phyloP scores from a whole-genome alignment of 2,797 vertebrate genomes.

The Cercopithecus mitis region DNA sequence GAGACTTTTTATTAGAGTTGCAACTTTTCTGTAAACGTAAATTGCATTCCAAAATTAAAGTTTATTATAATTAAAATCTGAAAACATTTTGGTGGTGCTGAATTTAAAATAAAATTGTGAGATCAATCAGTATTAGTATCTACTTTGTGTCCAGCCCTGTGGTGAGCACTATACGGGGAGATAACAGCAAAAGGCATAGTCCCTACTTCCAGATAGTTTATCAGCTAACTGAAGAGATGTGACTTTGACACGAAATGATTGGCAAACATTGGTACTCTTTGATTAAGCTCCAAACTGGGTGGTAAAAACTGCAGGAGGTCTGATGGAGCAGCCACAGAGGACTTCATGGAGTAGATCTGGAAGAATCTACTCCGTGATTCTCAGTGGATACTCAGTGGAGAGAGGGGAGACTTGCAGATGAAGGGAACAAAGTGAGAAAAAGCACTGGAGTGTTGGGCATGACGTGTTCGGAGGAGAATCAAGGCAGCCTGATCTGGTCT shows the following conservation, averaged over 20 bases:
- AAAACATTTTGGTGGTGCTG: not conserved
- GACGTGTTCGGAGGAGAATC: not conserved
- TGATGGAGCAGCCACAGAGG: not conserved
- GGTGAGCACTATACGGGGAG: not conserved
- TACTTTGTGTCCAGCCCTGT: not conserved
- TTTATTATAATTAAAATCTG: not conserved
- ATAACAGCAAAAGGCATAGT: not conserved
- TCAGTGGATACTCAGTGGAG: not conserved
- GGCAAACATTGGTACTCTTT: not conserved
- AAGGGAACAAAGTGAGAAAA: not conserved
- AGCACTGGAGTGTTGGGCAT: not conserved
- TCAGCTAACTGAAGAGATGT: not conserved
- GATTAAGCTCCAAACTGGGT: not conserved
- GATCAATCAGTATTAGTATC: not conserved
- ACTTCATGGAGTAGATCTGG: not conserved
- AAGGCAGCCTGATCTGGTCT: not conserved
- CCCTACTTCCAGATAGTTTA: not conserved
- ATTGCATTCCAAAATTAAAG: not conserved
- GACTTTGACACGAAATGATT: not conserved
- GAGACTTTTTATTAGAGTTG: not conserved
- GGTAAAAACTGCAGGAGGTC: not conserved
- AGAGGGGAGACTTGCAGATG: not conserved
- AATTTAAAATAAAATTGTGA: not conserved
- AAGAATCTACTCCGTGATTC: not conserved
- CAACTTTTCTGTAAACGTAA: not conserved